Conservation (phyloP, 2,888 invertebrate species). For the Crocallis elinguaria region DNA sequence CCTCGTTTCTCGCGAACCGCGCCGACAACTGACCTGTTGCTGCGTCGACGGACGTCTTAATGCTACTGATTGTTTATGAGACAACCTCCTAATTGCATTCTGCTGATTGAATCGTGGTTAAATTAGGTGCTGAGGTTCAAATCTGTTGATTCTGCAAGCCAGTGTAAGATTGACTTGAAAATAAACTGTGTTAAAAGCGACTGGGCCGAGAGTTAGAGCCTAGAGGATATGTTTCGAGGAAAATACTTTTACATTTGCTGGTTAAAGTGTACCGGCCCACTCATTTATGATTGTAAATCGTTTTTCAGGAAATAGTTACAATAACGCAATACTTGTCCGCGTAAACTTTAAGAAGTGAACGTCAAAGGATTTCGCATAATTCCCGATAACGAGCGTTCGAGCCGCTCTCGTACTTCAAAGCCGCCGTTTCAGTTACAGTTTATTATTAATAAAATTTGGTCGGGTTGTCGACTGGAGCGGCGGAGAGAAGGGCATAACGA, state of each 20-base stretch:
- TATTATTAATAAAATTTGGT: constrained; percentile 84
- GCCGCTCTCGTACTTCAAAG: constrained; percentile 80
- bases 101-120: constrained; percentile 22
- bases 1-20: constrained; percentile 4
- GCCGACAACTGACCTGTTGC: constrained; percentile 28
- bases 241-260: not conserved
- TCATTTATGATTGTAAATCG: constrained; percentile 4
- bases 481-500: constrained; percentile 62
- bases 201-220: not conserved
- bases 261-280: constrained; percentile 15
- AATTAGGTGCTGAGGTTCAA: constrained; percentile 11
- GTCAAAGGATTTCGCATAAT: constrained; percentile 82
- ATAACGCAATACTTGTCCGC: constrained; percentile 36
- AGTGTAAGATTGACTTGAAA: constrained; percentile 7
- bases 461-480: constrained; percentile 57
- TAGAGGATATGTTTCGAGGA: not conserved
- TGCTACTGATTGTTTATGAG: constrained; percentile 27
- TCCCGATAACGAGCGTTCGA: constrained; percentile 80
- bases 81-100: constrained; percentile 18
- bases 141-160: constrained; percentile 16
- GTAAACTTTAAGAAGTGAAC: constrained; percentile 45
- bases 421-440: constrained; percentile 81
- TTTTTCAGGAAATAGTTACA: constrained; percentile 34
- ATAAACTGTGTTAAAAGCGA: not conserved
- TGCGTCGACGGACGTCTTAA: constrained; percentile 27